Evolutionary conservation across 2,888 invertebrate genomes (phyloP).

Genomic region (Bembecia ichneumoniformis): DNA sequence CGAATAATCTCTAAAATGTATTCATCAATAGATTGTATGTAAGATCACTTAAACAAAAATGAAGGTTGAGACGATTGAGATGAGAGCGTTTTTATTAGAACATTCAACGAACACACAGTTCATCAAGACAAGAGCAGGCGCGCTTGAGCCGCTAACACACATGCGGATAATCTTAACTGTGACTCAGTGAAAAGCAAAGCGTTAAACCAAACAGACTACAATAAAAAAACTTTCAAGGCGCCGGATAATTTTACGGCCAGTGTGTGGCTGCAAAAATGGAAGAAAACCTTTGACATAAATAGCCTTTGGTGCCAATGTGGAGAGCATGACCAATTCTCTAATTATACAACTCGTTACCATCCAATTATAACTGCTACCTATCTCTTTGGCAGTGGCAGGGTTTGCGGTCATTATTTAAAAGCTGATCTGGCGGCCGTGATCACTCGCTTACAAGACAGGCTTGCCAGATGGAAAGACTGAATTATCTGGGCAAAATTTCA

Average conservation of each 20-base stretch:
- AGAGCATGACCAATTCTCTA: constrained; percentile 62
- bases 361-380: constrained; percentile 1
- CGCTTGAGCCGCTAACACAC: constrained; percentile 8
- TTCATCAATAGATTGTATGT: too few species aligned
- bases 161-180: constrained; percentile 41
- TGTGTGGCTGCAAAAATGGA: constrained; percentile 43
- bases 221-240: constrained; percentile 55
- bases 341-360: constrained; percentile 36
- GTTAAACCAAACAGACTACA: constrained; percentile 39
- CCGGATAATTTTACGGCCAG: constrained; percentile 58
- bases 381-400: too few species aligned
- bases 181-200: constrained; percentile 56
- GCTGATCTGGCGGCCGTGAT: too few species aligned
- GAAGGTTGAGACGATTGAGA: too few species aligned
- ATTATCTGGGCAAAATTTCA: too few species aligned
- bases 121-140: background rate
- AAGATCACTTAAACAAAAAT: too few species aligned
- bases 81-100: too few species aligned
- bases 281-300: constrained; percentile 54
- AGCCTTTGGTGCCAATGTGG: constrained; percentile 31
- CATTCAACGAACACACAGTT: too few species aligned
- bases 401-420: too few species aligned
- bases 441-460: too few species aligned
- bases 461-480: too few species aligned
- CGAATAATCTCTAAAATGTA: too few species aligned